These are phyloP conservation scores for Oryzias sinensis DNA, from an alignment of 2,797 vertebrate genomes.

Conservation along the genomic window DNA sequence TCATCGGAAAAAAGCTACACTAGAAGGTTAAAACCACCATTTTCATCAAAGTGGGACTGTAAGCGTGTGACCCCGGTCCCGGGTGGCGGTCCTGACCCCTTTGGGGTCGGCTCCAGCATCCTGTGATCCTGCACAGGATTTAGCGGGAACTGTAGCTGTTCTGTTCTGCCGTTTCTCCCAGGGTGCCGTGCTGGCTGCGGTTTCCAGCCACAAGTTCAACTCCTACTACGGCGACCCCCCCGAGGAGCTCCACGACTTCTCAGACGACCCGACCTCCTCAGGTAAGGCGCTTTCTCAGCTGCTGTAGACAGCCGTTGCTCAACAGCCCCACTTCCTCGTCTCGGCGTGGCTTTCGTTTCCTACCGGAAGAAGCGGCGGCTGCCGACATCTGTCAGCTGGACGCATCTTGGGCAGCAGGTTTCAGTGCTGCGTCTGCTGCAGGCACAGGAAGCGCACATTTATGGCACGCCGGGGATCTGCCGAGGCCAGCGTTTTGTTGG, in stretches of 20 bases:
- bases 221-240: conserved; percentile 99
- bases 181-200: conserved; percentile 97
- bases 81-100: no score
- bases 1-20: no score
- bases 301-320: conserved; percentile 36
- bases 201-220: conserved; percentile 99
- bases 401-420: neutral
- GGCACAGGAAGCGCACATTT: neutral
- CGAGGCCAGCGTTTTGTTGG: conserved; percentile 40
- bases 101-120: no score
- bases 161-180: conserved; percentile 47
- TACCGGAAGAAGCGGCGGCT: neutral
- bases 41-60: no score
- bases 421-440: neutral
- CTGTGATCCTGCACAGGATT: no score
- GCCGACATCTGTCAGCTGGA: neutral
- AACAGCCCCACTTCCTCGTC: conserved; percentile 61
- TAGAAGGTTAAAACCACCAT: no score
- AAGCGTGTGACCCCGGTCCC: no score
- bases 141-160: neutral
- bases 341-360: conserved; percentile 63
- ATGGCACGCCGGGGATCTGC: conserved; percentile 19
- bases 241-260: conserved; percentile 97
- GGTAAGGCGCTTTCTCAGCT: conserved; percentile 72
- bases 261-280: conserved; percentile 98